Base-by-base conservation (phyloP, 1,140 invertebrate species). In the Ephestia elutella region DNA sequence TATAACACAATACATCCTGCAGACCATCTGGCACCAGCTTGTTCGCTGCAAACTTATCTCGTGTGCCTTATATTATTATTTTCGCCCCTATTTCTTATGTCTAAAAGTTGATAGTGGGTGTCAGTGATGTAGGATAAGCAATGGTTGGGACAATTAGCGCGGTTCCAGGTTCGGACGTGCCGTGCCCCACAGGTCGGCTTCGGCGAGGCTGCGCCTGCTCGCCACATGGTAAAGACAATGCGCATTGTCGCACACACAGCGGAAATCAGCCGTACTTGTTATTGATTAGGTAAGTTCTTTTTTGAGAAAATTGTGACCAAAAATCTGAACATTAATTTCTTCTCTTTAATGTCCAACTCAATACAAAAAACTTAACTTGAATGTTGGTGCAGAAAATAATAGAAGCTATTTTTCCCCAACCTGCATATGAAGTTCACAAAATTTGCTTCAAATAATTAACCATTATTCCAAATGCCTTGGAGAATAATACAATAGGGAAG, bases 11-110 rank as follows among this genome's bases (percentile, higher is more conserved):
- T 66, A 60, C 76, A 66, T 71, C 67, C 66, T 71, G 68, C 56
- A 75, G 71, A 78, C 77, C 79, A 82, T 77, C 70, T 80, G 79
- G 77, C 73, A 73, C 69, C 71, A 56, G 54, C 54, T 62, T 69
- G 66, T 60, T 19, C 20, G 19, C 13, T 49, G 44, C 59, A 51
- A 61, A 54, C 25, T 54, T 57, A 32, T 21, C 19, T 56, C 20
- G 3, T 8, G 19, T 7, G 3, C 15, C 17, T 25, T 13, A 10
- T 54, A 10, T 7, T 32, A 5, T 4, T 32, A 38, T 54, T 53
- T 18, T 35, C 30, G 53, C 19, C 50, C n/a, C 1, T 53, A 53
- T 13, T 53, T 0, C 7, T 48, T 8, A 32, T n/a, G 2, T 5
- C 15, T 55, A 54, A 70, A 51, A 20, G 25, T 17, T 28, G 35